Base-by-base conservation (phyloP, 2,888 invertebrate genomes). In the Sesia apiformis region DNA sequence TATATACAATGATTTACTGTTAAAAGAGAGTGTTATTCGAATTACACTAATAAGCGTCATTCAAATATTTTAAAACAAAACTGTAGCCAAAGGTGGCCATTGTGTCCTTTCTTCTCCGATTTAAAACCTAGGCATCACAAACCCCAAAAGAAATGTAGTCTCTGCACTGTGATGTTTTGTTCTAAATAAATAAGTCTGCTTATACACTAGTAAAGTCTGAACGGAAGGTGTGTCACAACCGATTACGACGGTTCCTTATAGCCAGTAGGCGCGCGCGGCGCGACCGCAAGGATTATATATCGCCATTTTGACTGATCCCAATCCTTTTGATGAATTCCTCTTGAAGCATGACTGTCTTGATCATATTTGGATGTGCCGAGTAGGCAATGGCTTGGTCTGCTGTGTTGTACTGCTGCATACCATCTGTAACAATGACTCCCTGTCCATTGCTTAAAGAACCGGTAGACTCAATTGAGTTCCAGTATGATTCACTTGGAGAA, bases 401-500 rank as follows among this genome's bases (percentile, higher is more conserved):
- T 1, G 85, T 81, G 3, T 84, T 73, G 64, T 86, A 86, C 65
- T 84, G 87, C 60, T 86, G 85, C 3, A 82, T 67, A 3, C 81
- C 85, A 46, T 87, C 88, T 38, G 86, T 77, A 38, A 88, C 70
- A 54, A 88, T 84, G 4, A 85, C 84, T 43, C 83, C 78, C 63
- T 88, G 88, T 1, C 89, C 89, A 43, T 88, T 87, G 57, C 76
- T 85, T 53, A 86, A 60, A 2, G 85, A 66, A 0, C 74, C 94
- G 70, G 95, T 94, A 3, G 94, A 92, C 76, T 97, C 97, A 64
- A 96, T 84, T 55, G 95, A 94, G 65, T 93, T 93, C 97, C 97
- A 97, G 73, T 97, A 97, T 55, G 93, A 92, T 84, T 99, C 98
- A 72, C 97, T 98, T 0, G 99, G 98, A 2, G 98, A 98, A 52